Conservation (phyloP, 2,888 invertebrate species). For the Ophion ventricosus region DNA sequence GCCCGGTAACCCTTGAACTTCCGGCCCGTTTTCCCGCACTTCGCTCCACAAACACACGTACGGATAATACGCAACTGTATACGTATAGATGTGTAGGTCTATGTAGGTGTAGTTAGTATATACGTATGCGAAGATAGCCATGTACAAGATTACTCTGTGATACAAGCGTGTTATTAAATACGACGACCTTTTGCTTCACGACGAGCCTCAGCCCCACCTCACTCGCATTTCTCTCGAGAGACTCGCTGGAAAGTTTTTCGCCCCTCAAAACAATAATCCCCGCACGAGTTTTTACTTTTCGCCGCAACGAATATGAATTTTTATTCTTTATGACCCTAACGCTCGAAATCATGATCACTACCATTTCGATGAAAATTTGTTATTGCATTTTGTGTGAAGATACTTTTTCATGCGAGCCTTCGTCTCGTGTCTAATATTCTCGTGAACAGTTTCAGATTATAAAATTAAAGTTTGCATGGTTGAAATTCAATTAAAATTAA, state of each 20-base stretch:
- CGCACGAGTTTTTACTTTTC: slow-evolving; percentile 48
- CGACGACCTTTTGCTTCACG: slow-evolving; percentile 45
- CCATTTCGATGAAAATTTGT: not conserved
- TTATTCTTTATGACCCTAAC: not conserved
- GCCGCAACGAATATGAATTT: slow-evolving; percentile 11
- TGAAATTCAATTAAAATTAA: no score
- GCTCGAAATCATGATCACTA: not conserved
- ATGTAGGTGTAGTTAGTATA: not conserved
- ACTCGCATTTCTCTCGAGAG: slow-evolving; percentile 18
- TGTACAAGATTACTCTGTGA: slow-evolving; percentile 53
- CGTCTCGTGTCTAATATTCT: not conserved
- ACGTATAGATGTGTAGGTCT: not conserved
- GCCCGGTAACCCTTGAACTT: slow-evolving; percentile 62
- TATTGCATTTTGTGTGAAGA: not conserved
- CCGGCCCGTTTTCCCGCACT: slow-evolving; percentile 54
- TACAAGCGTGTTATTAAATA: slow-evolving; percentile 61
- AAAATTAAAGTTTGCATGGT: not conserved
- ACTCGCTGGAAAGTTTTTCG: slow-evolving; percentile 33
- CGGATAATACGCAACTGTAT: slow-evolving; percentile 10
- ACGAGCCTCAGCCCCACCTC: slow-evolving; percentile 25
- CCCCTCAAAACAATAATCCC: slow-evolving; percentile 58
- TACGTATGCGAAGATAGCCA: slow-evolving; percentile 9
- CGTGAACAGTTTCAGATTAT: not conserved
- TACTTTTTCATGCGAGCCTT: not conserved
- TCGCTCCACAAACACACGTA: slow-evolving; percentile 22